Conservation (phyloP, 2,113 vertebrate genomes). For the Pelusios castaneus region DNA sequence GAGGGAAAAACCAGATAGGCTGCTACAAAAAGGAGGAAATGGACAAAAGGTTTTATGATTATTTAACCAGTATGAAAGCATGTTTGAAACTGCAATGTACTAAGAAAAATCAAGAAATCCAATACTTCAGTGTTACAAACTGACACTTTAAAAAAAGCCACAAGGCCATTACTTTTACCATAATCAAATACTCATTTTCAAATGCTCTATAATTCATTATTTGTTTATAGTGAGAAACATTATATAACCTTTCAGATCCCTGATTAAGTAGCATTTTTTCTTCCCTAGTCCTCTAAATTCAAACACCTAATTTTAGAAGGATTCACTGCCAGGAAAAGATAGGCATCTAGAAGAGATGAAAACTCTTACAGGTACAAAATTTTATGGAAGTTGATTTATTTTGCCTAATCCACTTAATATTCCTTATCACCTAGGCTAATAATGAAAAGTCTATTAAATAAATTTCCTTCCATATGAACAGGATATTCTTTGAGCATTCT, state of each 20-base stretch:
- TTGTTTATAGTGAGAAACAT: neutral
- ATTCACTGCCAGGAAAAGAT: neutral
- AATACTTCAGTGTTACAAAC: neutral
- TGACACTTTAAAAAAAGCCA: neutral
- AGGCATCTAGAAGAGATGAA: neutral
- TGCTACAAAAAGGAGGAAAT: neutral
- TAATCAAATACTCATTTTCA: neutral
- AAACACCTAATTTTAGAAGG: neutral
- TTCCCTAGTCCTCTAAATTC: neutral
- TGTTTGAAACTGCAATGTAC: neutral
- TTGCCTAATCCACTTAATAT: neutral
- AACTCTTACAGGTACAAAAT: neutral
- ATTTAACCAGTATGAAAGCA: neutral
- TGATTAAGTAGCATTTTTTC: neutral
- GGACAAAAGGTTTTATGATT: neutral
- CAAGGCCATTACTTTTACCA: neutral
- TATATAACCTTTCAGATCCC: neutral
- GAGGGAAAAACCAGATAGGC: neutral
- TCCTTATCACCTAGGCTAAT: neutral
- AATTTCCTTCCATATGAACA: neutral
- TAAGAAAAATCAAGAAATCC: neutral
- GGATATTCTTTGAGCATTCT: neutral
- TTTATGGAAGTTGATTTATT: neutral
- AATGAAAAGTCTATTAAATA: neutral
- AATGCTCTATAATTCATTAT: neutral